A percentile compares a stretch with the other conserved stretches of the same genome.
Conservation (phyloP, 2,888 invertebrate species). For the Ferrisia virgata region DNA sequence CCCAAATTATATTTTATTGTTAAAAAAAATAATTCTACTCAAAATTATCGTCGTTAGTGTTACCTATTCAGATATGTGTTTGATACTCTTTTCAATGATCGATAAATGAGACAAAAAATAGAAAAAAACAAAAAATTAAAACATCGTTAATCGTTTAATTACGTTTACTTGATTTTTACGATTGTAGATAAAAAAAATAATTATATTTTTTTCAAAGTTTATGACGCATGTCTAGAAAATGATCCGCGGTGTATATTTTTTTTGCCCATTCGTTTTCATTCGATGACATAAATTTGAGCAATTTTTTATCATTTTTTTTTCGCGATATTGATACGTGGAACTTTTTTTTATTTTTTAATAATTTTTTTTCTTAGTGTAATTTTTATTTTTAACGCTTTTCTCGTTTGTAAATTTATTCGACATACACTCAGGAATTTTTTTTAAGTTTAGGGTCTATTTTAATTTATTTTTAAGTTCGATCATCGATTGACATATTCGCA, state of each 20-base stretch:
- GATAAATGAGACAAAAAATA: neutral
- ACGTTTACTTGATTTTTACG: neutral
- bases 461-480: neutral
- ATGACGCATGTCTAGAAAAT: neutral
- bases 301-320: neutral
- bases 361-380: neutral
- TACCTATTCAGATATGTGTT: no score
- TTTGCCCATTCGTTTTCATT: neutral
- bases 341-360: neutral
- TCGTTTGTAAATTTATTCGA: neutral
- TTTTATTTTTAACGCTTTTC: neutral
- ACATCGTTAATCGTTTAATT: neutral
- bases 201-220: neutral
- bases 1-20: no score
- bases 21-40: no score
- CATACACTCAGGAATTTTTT: slow-evolving; percentile 15
- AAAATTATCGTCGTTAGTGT: no score
- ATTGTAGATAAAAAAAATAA: neutral
- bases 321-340: neutral
- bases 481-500: neutral
- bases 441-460: neutral
- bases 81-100: no score
- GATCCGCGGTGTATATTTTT: neutral
- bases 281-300: neutral
- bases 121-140: neutral